Percentiles rank a stretch among this genome's conserved stretches.
These are phyloP conservation scores for Antheraea yamamai DNA, from an alignment of 2,888 invertebrate species.

Conservation along the genomic window DNA sequence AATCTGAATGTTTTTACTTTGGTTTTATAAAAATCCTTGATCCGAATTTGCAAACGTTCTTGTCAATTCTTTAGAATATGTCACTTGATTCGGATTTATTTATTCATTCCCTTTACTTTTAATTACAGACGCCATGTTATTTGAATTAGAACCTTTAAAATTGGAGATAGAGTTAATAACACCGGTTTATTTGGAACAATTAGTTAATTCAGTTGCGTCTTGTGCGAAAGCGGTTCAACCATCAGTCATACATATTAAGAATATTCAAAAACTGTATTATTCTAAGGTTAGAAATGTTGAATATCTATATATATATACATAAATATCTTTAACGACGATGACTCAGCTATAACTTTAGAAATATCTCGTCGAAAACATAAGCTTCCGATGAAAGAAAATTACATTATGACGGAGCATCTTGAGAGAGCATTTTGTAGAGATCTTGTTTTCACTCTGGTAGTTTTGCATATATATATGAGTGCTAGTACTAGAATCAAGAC, in stretches of 20 bases:
- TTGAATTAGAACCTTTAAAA: conserved; percentile 50
- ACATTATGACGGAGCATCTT: not conserved
- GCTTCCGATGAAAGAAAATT: not conserved
- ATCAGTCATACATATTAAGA: conserved; percentile 55
- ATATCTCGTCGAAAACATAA: not conserved
- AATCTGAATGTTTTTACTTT: too few relatives aligned
- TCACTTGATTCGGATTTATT: not conserved
- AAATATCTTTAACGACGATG: not conserved
- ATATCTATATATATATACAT: not conserved
- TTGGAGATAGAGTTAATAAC: conserved; percentile 38
- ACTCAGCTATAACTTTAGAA: not conserved
- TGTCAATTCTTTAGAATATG: not conserved
- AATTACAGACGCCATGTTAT: conserved; percentile 57
- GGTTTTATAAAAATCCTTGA: too few relatives aligned
- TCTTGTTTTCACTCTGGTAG: too few relatives aligned
- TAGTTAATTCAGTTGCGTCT: conserved; percentile 39
- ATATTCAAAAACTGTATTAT: conserved; percentile 54
- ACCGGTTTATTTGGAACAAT: conserved; percentile 36
- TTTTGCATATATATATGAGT: too few relatives aligned
- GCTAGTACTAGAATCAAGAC: not conserved
- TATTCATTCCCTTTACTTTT: not conserved
- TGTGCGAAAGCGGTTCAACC: conserved; percentile 61
- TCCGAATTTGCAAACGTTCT: not conserved
- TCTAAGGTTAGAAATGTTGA: conserved; percentile 45
- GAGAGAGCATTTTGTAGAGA: not conserved